Percentiles rank a stretch among this genome's conserved stretches.
These are phyloP conservation scores for Eupsilia transversa DNA, from an alignment of 2,888 invertebrate species.

Conservation along the genomic window DNA sequence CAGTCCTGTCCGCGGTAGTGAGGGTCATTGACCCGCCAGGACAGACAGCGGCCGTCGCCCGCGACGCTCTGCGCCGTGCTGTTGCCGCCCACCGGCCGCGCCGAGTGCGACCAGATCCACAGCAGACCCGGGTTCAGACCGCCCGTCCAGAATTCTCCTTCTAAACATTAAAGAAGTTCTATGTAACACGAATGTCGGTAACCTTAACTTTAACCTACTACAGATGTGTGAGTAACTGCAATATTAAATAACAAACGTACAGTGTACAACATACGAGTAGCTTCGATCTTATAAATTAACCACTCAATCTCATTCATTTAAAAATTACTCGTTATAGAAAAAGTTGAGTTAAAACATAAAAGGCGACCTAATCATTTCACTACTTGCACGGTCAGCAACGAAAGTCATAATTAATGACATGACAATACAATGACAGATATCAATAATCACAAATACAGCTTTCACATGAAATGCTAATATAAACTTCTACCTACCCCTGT, in stretches of 20 bases:
- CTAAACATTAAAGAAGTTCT: conserved; percentile 76
- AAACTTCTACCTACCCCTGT: background rate
- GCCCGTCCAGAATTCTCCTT: conserved; percentile 95
- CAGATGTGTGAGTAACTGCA: background rate
- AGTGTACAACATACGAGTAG: background rate
- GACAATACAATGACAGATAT: background rate
- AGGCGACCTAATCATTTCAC: background rate
- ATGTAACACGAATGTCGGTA: background rate
- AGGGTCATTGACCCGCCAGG: conserved; percentile 92
- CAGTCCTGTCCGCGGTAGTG: conserved; percentile 95
- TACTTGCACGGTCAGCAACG: conserved; percentile 1
- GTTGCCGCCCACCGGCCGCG: conserved; percentile 92
- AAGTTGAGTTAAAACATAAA: background rate
- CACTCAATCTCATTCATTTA: no score
- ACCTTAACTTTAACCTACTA: no score
- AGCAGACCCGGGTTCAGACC: conserved; percentile 96
- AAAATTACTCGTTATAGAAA: no score
- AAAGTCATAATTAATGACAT: background rate
- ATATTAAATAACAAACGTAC: background rate
- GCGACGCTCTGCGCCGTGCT: conserved; percentile 76
- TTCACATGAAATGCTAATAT: background rate
- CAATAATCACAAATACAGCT: background rate
- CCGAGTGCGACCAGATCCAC: conserved; percentile 97
- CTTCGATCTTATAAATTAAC: background rate
- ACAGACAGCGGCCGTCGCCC: conserved; percentile 93